Evolutionary conservation across 2,888 invertebrate species (phyloP).

Genomic region (Aricia artaxerxes): DNA sequence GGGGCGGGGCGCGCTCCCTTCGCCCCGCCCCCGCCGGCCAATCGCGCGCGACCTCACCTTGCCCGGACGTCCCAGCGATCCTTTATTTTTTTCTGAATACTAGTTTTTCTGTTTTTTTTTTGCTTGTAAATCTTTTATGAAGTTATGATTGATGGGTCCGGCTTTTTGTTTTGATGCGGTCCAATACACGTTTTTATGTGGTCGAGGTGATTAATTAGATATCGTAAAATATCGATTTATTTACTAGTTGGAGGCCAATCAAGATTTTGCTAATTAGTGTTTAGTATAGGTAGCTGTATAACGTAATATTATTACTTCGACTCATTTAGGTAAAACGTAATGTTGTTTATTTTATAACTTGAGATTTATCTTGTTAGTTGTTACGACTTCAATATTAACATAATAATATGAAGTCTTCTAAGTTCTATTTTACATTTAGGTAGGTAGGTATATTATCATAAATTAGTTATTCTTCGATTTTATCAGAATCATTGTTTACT

Average conservation of each 20-base stretch:
- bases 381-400: too few species aligned
- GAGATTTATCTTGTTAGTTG: too few species aligned
- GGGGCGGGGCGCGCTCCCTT: slow-evolving; percentile 69
- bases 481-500: too few species aligned
- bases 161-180: slow-evolving; percentile 30
- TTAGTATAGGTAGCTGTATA: neutral
- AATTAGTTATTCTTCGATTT: too few species aligned
- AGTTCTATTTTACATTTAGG: too few species aligned
- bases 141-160: slow-evolving; percentile 40
- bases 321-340: neutral
- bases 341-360: too few species aligned
- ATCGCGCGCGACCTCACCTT: slow-evolving; percentile 74
- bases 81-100: slow-evolving; percentile 52
- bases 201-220: neutral
- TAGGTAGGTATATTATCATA: too few species aligned
- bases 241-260: neutral
- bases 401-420: too few species aligned
- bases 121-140: slow-evolving; percentile 35
- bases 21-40: slow-evolving; percentile 65
- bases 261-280: neutral
- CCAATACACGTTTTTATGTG: slow-evolving; percentile 34
- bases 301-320: neutral
- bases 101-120: slow-evolving; percentile 51
- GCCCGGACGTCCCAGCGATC: slow-evolving; percentile 71
- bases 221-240: slow-evolving; percentile 14